Evolutionary conservation across 2,888 invertebrate genomes (phyloP).

Genomic region (Rhagium mordax): DNA sequence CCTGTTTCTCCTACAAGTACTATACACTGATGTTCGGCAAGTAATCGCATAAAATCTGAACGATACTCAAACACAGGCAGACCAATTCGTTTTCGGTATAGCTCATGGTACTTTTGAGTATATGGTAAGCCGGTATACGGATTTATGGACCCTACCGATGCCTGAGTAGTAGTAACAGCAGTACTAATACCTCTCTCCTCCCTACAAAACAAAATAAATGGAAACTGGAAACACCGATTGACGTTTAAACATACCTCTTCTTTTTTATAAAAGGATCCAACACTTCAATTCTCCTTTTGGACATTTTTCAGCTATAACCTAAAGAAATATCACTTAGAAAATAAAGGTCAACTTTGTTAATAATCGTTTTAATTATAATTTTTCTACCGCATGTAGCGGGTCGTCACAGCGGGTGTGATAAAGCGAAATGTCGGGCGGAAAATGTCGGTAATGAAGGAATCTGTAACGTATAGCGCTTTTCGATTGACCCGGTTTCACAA

Average conservation of each 20-base stretch:
- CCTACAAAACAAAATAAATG: constrained; percentile 62
- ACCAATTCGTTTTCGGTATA: constrained; percentile 89
- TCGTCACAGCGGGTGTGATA: neutral
- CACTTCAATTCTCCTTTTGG: constrained; percentile 89
- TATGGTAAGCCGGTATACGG: constrained; percentile 87
- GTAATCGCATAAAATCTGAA: constrained; percentile 93
- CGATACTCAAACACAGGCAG: constrained; percentile 99
- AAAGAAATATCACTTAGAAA: constrained; percentile 1
- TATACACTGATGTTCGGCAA: constrained; percentile 94
- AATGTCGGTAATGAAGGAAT: neutral
- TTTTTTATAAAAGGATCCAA: constrained; percentile 87
- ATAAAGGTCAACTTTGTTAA: neutral
- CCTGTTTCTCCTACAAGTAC: constrained; percentile 99
- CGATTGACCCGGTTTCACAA: no score
- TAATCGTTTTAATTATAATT: neutral
- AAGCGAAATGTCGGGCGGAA: constrained; percentile 3
- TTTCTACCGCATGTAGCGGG: neutral
- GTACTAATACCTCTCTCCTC: constrained; percentile 73
- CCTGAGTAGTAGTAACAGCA: constrained; percentile 59
- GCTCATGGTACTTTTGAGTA: constrained; percentile 90
- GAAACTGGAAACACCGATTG: neutral
- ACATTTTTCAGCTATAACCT: constrained; percentile 72
- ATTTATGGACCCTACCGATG: constrained; percentile 77
- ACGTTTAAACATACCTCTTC: constrained; percentile 74
- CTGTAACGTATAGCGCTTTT: neutral